Evolutionary conservation across 1,140 invertebrate species (phyloP).

Genomic region (Tribolium madens): DNA sequence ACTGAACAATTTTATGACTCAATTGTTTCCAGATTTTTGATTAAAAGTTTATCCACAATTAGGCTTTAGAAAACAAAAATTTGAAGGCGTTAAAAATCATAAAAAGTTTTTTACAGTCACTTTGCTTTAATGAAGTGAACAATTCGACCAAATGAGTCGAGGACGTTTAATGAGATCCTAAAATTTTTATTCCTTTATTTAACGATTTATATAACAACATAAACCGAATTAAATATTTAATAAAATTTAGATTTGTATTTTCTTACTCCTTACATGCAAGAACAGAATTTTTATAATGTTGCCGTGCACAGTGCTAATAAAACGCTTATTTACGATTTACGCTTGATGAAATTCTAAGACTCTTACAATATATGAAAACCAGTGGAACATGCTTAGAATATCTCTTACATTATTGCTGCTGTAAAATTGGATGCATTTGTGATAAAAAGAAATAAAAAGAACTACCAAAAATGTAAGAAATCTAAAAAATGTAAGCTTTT

Average conservation of each 20-base stretch:
- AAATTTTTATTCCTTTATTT: not conserved
- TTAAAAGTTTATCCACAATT: not conserved
- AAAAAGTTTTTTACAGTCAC: not conserved
- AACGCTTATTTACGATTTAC: not conserved
- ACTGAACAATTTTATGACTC: not conserved
- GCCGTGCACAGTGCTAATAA: not conserved
- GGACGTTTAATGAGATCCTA: not conserved
- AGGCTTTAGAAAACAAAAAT: not conserved
- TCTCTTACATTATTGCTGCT: not conserved
- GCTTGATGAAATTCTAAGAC: not conserved
- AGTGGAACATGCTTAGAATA: not conserved
- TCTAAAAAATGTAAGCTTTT: no score
- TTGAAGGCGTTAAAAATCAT: not conserved
- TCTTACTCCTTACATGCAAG: not conserved
- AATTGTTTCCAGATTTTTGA: not conserved
- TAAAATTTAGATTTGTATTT: not conserved
- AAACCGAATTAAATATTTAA: not conserved
- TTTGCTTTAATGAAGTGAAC: not conserved
- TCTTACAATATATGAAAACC: not conserved
- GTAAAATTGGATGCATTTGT: not conserved
- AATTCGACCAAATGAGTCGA: not conserved
- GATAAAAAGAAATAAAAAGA: not conserved
- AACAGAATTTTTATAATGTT: not conserved
- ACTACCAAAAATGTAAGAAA: no score
- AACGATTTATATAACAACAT: not conserved